Base-by-base conservation (phyloP, 1,140 invertebrate genomes). In the Trachymyrmex septentrionalis region DNA sequence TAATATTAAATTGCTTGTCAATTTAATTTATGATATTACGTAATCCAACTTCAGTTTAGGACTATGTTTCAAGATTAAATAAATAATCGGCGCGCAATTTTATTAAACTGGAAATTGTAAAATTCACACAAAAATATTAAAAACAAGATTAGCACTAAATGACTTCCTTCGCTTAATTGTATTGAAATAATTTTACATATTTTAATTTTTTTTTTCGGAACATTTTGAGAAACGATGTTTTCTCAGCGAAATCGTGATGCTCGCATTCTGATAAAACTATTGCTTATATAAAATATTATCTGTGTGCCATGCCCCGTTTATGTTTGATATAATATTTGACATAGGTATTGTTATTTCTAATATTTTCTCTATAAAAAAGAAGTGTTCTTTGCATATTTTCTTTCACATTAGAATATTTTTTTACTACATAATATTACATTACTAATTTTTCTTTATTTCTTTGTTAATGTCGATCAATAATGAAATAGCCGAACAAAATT, bases 401-500 rank as follows among this genome's bases (percentile, higher is more conserved):
- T 27, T 10, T 81, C 24, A 57, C 14, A 38, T 5, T 9, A 30
- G 14, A n/a, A 19, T 27, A 44, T 27, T 71, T 44, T 44, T 71
- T 71, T 57, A n/a, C n/a, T n/a, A n/a, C n/a, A n/a, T n/a, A n/a
- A n/a, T n/a, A n/a, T n/a, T n/a, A 81, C 19, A 16, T 44, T 21
- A n/a, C 21, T 0, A 38, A 9, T 7, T 19, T 81, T 61, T 72
- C 10, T 7, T 71, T 24, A 50, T 67, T 21, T 67, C 44, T 80
- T 67, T 69, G 59, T 78, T 55, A 24, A 81, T 16, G 21, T 81
- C 34, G 50, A 81, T 71, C 50, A n/a, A 81, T 30, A 78, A 12
- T 48, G 14, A 38, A 24, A 38, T 38, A 24, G 30, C 1, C 30
- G 27, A 16, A n/a, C 1, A 69, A 69, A 81, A 71, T 81, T 81